Percentiles rank a stretch among this genome's conserved stretches.
Conservation (phyloP, 2,113 vertebrate genomes). For the Plestiodon gilberti region DNA sequence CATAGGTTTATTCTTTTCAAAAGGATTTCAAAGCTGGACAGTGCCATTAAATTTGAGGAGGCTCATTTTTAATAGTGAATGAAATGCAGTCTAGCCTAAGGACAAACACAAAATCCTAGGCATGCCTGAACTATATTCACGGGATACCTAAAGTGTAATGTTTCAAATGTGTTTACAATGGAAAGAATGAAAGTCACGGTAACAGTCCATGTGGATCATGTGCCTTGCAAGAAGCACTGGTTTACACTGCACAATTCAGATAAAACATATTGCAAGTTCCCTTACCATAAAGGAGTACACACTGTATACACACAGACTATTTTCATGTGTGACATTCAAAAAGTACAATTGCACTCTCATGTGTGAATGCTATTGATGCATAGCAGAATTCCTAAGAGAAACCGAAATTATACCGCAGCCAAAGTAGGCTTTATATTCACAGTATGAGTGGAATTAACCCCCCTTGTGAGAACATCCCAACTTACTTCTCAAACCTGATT, state of each 20-base stretch:
- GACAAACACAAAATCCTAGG: not conserved
- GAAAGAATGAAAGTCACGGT: not conserved
- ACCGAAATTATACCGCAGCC: not conserved
- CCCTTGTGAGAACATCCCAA: not conserved
- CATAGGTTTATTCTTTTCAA: not conserved
- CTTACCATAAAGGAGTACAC: not conserved
- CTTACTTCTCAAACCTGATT: not conserved
- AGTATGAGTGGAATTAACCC: not conserved
- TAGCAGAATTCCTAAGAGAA: not conserved
- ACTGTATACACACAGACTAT: not conserved
- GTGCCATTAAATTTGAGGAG: not conserved
- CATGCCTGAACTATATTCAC: constrained; percentile 10
- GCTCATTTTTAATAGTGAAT: not conserved
- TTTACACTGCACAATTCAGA: not conserved
- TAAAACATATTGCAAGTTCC: not conserved
- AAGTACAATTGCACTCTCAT: not conserved
- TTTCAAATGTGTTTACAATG: not conserved
- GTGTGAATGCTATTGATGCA: not conserved
- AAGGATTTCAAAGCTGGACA: not conserved
- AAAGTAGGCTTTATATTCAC: not conserved
- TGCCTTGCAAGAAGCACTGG: not conserved
- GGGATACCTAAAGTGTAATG: not conserved
- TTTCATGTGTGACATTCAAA: not conserved
- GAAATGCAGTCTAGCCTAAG: constrained; percentile 10
- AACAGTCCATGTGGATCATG: not conserved